Evolutionary conservation across 2,113 vertebrate genomes (phyloP).

Genomic region (Leucopsar rothschildi): DNA sequence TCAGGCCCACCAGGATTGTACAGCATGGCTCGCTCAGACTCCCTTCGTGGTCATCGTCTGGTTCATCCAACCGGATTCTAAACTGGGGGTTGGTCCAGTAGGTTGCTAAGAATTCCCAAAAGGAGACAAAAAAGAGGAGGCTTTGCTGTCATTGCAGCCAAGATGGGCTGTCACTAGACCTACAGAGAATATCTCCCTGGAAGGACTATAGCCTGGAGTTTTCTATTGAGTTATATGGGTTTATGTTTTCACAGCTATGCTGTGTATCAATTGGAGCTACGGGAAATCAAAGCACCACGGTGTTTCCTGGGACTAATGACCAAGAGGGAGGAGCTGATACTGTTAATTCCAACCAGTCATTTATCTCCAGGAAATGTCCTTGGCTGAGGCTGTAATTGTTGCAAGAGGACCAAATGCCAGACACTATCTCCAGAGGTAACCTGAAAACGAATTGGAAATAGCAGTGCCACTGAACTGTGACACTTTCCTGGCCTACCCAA

Average conservation of each 20-base stretch:
- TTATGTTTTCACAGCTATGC: neutral
- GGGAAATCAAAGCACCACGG: neutral
- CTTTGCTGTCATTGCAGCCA: neutral
- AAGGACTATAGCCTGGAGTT: neutral
- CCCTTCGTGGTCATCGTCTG: constrained; percentile 79
- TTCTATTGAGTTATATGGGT: neutral
- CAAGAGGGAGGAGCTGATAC: neutral
- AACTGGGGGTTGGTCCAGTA: constrained; percentile 89
- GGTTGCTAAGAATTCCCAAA: constrained; percentile 55
- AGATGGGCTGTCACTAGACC: neutral
- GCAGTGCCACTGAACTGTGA: neutral
- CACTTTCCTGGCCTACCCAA: neutral
- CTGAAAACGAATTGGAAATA: neutral
- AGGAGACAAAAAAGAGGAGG: neutral
- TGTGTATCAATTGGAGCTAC: neutral
- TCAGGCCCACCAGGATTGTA: constrained; percentile 80
- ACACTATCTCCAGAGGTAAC: constrained; percentile 4
- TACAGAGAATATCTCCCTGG: neutral
- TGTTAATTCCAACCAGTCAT: neutral
- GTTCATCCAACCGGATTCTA: constrained; percentile 75
- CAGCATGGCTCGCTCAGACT: constrained; percentile 69
- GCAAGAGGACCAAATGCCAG: neutral
- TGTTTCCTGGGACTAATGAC: neutral
- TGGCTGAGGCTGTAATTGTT: neutral
- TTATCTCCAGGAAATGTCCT: neutral